Percentiles rank a stretch among this genome's conserved stretches.
Evolutionary conservation across 2,113 vertebrate species (phyloP).

Genomic region (Edolisoma coerulescens): DNA sequence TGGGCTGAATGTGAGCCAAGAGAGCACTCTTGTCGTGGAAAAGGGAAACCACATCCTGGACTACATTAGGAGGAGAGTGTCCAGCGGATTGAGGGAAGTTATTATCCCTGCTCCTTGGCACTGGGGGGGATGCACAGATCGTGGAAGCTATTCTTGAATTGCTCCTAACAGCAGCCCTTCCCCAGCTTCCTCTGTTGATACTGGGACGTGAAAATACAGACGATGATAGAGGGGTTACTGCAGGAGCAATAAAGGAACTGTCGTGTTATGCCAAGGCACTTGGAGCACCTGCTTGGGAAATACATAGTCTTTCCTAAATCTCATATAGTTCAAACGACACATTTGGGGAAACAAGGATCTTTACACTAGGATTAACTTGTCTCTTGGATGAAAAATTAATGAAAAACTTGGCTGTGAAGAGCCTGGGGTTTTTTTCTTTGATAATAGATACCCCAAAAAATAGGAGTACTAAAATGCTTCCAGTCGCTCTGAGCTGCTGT

Average conservation of each 20-base stretch:
- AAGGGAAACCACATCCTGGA: conserved; percentile 43
- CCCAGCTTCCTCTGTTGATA: neutral
- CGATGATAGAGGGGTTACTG: neutral
- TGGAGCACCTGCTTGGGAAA: neutral
- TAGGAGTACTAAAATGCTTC: neutral
- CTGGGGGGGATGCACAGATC: neutral
- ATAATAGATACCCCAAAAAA: neutral
- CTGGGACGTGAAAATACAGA: neutral
- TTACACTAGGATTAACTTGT: neutral
- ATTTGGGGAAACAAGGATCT: neutral
- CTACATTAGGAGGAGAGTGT: conserved; percentile 12
- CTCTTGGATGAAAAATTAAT: neutral
- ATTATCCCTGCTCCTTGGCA: neutral
- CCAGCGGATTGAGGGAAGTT: neutral
- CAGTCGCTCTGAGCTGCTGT: neutral
- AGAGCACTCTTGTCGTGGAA: neutral
- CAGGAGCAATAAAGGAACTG: neutral
- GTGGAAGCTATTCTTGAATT: neutral
- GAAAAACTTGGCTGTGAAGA: neutral
- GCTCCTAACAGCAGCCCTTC: neutral
- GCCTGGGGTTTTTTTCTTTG: neutral
- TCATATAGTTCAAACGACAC: neutral
- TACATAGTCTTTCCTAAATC: neutral
- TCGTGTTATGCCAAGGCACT: neutral
- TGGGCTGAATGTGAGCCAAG: neutral